A percentile compares a stretch with the other conserved stretches of the same genome.
Conservation (phyloP, 2,888 invertebrate genomes). For the Eupelmus urozonus region DNA sequence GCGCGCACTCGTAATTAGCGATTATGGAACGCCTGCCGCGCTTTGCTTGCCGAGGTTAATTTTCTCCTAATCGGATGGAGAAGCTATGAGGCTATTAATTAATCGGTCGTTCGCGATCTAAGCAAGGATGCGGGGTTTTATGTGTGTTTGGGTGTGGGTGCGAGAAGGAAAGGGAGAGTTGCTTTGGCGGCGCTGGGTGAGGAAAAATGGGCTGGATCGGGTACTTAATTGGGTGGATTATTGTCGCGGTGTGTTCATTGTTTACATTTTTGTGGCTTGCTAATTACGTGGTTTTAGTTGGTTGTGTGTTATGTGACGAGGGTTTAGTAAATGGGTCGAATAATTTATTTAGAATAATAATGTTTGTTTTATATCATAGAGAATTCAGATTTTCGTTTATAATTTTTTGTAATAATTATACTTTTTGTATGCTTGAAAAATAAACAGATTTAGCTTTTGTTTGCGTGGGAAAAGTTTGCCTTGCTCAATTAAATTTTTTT, state of each 20-base stretch:
- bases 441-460: no score
- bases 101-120: slow-evolving; percentile 3
- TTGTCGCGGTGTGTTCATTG: neutral
- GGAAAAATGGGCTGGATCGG: neutral
- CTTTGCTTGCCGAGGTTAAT: slow-evolving; percentile 18
- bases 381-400: no score
- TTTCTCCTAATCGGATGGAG: neutral
- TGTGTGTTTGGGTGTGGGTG: no score
- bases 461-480: neutral
- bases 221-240: slow-evolving; percentile 16
- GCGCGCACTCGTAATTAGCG: slow-evolving; percentile 35
- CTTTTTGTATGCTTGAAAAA: no score
- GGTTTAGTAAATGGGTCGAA: no score
- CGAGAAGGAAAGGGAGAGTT: neutral
- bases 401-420: no score
- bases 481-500: neutral
- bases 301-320: no score
- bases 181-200: no score
- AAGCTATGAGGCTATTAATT: slow-evolving; percentile 30
- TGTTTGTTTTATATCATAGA: no score
- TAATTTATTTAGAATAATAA: no score
- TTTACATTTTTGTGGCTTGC: neutral
- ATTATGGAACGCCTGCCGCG: slow-evolving; percentile 35
- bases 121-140: neutral
- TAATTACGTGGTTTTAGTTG: no score